Percentiles rank a stretch among this genome's conserved stretches.
Evolutionary conservation across 2,888 invertebrate species (phyloP).

Genomic region (Xanthia icteritia): DNA sequence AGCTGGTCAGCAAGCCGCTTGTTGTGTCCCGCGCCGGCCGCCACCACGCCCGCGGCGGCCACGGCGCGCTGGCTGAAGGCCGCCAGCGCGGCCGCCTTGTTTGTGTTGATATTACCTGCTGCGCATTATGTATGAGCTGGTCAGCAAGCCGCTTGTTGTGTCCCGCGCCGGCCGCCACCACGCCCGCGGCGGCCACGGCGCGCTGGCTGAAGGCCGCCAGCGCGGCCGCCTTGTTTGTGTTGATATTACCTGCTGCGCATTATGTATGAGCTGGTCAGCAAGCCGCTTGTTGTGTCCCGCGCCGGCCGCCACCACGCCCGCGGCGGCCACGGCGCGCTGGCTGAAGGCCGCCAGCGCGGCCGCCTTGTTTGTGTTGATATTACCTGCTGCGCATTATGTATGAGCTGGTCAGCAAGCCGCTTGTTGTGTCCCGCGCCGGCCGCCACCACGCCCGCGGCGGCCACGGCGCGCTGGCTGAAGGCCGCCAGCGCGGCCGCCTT

Average conservation of each 20-base stretch:
- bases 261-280: slow-evolving; percentile 96
- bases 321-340: slow-evolving; percentile 96
- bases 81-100: slow-evolving; percentile 95
- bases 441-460: slow-evolving; percentile 98
- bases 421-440: slow-evolving; percentile 98
- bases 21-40: slow-evolving; percentile 97
- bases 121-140: slow-evolving; percentile 95
- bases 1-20: slow-evolving; percentile 98
- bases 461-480: slow-evolving; percentile 96
- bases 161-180: slow-evolving; percentile 98
- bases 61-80: slow-evolving; percentile 96
- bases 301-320: slow-evolving; percentile 97
- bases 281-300: slow-evolving; percentile 97
- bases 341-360: slow-evolving; percentile 96
- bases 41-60: slow-evolving; percentile 97
- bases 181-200: slow-evolving; percentile 96
- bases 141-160: slow-evolving; percentile 98
- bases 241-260: slow-evolving; percentile 93
- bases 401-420: slow-evolving; percentile 97
- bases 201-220: slow-evolving; percentile 96
- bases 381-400: slow-evolving; percentile 95
- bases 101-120: slow-evolving; percentile 91
- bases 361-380: slow-evolving; percentile 92
- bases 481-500: slow-evolving; percentile 95
- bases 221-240: slow-evolving; percentile 95